Percentiles rank a stretch among this genome's conserved stretches.
Evolutionary conservation across 2,113 vertebrate genomes (phyloP).

Genomic region (Columbina picui): DNA sequence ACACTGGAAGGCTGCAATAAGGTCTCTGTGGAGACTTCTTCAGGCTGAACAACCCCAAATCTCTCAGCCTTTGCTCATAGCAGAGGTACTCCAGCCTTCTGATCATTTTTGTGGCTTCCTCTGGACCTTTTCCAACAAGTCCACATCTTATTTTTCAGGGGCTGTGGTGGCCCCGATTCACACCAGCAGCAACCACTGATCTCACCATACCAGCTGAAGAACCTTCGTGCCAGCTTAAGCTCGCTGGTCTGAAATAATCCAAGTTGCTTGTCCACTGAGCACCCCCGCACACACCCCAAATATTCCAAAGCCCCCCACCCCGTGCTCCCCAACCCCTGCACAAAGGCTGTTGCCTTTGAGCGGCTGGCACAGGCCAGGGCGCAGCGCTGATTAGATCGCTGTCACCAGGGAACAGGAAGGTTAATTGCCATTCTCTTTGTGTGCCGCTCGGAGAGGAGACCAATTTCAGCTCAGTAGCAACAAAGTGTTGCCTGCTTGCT

Average conservation of each 20-base stretch:
- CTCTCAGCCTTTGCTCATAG: rapidly evolving
- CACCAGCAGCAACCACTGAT: not conserved
- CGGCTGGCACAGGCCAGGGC: not conserved
- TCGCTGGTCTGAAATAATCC: not conserved
- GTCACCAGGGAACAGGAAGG: slow-evolving; percentile 72
- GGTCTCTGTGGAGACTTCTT: rapidly evolving
- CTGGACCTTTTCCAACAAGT: not conserved
- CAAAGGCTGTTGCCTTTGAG: not conserved
- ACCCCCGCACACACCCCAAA: not conserved
- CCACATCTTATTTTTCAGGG: not conserved
- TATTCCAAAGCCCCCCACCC: rapidly evolving
- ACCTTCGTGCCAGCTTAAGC: rapidly evolving
- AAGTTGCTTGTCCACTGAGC: not conserved
- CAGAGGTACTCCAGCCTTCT: rapidly evolving
- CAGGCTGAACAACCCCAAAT: not conserved
- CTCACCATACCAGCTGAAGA: rapidly evolving
- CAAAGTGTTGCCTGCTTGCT: slow-evolving; percentile 61
- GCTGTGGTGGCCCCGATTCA: rapidly evolving
- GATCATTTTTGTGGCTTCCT: rapidly evolving
- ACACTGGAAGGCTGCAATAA: rapidly evolving
- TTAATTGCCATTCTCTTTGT: slow-evolving; percentile 80
- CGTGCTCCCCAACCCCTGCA: not conserved
- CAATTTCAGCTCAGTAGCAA: slow-evolving; percentile 58
- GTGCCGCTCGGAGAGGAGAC: slow-evolving; percentile 37
- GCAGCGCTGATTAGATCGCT: slow-evolving; percentile 76